These are phyloP conservation scores for Scolanthus callimorphus DNA, from an alignment of 92 coral and sea anemone genomes.

Conservation along the genomic window DNA sequence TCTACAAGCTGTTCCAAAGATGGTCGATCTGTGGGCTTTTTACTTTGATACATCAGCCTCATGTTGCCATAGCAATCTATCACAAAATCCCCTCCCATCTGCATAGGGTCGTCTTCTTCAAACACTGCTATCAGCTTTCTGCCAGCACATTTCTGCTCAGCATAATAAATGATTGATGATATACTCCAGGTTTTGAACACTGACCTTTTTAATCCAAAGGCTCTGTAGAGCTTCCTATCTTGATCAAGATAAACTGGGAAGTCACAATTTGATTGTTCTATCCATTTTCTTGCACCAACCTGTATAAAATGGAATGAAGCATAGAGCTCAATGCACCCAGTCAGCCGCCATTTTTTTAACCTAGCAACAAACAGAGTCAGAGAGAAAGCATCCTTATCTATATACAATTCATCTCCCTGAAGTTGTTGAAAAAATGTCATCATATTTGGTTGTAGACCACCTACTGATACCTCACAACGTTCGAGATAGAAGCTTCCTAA, in stretches of 20 bases:
- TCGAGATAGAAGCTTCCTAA: no score
- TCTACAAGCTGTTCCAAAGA: constrained; percentile 60
- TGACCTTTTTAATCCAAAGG: constrained; percentile 80
- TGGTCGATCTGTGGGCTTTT: constrained; percentile 75
- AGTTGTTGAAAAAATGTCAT: no score
- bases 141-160: constrained; percentile 84
- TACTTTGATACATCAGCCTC: constrained; percentile 70
- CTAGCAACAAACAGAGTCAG: no score
- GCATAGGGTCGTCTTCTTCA: constrained; percentile 86
- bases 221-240: constrained; percentile 55
- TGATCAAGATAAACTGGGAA: constrained; percentile 78
- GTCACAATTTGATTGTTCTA: constrained; percentile 65
- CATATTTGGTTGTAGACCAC: no score
- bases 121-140: constrained; percentile 53
- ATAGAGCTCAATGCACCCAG: no score
- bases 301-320: constrained; percentile 10
- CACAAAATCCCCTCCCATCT: constrained; percentile 93
- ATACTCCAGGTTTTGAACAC: constrained; percentile 76
- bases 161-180: constrained; percentile 69
- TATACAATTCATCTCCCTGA: no score
- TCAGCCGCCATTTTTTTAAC: no score
- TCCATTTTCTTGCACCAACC: constrained; percentile 87
- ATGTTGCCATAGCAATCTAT: constrained; percentile 70
- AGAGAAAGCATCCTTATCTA: no score
- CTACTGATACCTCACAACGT: no score